phyloP scores from a whole-genome alignment of 2,113 vertebrate genomes.

The Oenanthe oenanthe region DNA sequence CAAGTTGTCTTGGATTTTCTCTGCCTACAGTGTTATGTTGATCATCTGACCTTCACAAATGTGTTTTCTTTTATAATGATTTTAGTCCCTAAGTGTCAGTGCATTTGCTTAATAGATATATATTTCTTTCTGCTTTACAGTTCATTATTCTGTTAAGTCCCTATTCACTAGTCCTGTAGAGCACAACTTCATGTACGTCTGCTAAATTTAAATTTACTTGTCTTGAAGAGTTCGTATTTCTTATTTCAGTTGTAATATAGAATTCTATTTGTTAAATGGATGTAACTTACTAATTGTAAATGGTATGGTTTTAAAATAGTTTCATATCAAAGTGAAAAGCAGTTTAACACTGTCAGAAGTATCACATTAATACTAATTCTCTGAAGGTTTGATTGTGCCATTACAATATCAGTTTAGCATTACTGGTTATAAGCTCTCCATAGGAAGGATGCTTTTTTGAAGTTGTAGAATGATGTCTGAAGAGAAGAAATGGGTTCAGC shows the following conservation, averaged over 20 bases:
- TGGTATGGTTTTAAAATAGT: background rate
- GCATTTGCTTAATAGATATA: constrained; percentile 7
- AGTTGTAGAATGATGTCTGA: background rate
- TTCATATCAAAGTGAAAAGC: background rate
- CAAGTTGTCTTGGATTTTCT: constrained; percentile 11
- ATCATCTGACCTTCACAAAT: background rate
- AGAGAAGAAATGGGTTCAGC: background rate
- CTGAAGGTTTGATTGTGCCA: background rate
- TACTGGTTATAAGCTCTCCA: background rate
- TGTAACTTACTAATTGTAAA: background rate
- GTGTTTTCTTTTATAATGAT: background rate
- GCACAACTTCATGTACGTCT: background rate
- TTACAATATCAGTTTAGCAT: background rate
- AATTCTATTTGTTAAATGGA: background rate
- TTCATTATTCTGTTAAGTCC: background rate
- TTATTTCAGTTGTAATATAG: background rate
- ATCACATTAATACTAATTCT: background rate
- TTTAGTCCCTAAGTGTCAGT: background rate
- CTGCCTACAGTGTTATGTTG: background rate
- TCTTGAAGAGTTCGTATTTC: background rate
- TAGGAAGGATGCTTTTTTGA: background rate
- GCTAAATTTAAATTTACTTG: background rate
- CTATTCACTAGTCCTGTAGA: background rate
- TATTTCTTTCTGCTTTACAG: background rate
- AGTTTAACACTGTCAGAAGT: background rate